Percentiles rank a stretch among this genome's conserved stretches.
phyloP scores from a whole-genome alignment of 1,140 invertebrate genomes.

The Drosophila kurseongensis region DNA sequence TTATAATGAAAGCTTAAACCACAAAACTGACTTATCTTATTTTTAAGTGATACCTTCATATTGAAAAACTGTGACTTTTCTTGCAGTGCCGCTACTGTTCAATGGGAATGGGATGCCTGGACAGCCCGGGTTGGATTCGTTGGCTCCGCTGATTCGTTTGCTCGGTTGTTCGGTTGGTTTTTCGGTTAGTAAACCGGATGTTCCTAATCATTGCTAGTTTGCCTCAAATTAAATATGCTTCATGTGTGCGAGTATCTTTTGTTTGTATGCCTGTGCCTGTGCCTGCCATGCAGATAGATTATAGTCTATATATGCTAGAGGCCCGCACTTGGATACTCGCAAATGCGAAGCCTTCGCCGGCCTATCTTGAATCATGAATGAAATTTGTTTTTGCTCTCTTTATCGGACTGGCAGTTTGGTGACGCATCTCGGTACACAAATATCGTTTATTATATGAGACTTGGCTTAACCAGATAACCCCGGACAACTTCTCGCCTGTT shows the following conservation, averaged over 20 bases:
- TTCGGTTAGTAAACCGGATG: conserved; percentile 85
- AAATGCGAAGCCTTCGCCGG: conserved; percentile 30
- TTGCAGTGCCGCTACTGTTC: conserved; percentile 62
- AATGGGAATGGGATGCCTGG: conserved; percentile 55
- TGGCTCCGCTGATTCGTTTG: conserved; percentile 50
- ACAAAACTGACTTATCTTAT: too few species aligned
- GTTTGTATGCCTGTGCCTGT: conserved; percentile 56
- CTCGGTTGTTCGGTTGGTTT: conserved; percentile 63
- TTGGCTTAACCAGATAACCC: conserved; percentile 9
- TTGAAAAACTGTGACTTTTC: background rate
- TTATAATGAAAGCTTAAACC: too few species aligned
- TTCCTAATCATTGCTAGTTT: conserved; percentile 85
- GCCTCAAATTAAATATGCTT: conserved; percentile 84
- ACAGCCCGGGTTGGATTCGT: conserved; percentile 30
- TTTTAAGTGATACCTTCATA: too few species aligned
- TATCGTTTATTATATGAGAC: conserved; percentile 35
- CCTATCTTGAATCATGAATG: conserved; percentile 50
- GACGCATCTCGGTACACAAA: conserved; percentile 39
- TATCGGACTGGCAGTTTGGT: conserved; percentile 27
- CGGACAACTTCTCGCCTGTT: conserved; percentile 27
- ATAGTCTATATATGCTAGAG: conserved; percentile 43
- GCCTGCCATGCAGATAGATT: conserved; percentile 44
- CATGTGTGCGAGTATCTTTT: conserved; percentile 67
- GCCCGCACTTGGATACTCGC: conserved; percentile 20
- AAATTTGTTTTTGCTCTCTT: conserved; percentile 44